Percentiles rank a stretch among this genome's conserved stretches.
Evolutionary conservation across 2,797 vertebrate species (phyloP).

Genomic region (Lacerta agilis): DNA sequence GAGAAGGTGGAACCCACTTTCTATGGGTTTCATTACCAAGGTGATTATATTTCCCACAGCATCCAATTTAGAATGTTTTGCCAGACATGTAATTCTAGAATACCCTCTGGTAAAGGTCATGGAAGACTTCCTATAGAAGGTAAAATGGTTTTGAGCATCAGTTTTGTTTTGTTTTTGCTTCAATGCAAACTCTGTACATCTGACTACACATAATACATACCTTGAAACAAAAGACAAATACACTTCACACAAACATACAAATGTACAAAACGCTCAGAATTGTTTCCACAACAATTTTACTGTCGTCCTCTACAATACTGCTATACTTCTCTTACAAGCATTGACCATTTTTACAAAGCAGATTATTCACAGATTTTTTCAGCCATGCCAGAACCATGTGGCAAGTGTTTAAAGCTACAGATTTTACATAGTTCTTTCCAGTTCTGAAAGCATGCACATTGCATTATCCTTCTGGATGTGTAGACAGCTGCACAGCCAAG

Average conservation of each 20-base stretch:
- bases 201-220: not conserved
- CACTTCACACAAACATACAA: not conserved
- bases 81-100: not conserved
- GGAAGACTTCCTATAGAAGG: not conserved
- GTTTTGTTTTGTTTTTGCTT: fast-evolving
- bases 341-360: not conserved
- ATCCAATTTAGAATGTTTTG: not conserved
- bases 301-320: not conserved
- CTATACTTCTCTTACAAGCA: not conserved
- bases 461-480: not conserved
- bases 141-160: not conserved
- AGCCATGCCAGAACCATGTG: not conserved
- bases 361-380: not conserved
- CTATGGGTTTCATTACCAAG: conserved; percentile 10
- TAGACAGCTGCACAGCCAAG: not conserved
- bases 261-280: not conserved
- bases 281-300: not conserved
- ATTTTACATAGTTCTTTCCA: not conserved
- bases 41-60: not conserved
- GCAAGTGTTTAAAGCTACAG: not conserved
- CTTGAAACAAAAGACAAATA: not conserved
- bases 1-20: not conserved
- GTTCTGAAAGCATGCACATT: not conserved
- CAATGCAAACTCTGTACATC: not conserved
- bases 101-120: not conserved